Evolutionary conservation across 2,113 vertebrate species (phyloP).

Genomic region (Zosterops lateralis): DNA sequence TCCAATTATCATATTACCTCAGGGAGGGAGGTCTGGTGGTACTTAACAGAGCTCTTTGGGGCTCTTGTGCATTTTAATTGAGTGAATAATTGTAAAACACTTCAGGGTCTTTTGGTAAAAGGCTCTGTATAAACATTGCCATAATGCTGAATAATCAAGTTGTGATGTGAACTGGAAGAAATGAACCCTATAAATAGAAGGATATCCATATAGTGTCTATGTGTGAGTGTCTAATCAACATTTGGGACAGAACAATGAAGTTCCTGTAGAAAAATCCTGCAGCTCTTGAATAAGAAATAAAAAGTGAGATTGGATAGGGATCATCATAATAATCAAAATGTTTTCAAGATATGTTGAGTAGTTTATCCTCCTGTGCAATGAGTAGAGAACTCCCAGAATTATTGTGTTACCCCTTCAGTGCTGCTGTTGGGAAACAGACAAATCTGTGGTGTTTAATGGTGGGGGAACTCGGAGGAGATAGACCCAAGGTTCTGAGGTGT

Average conservation of each 20-base stretch:
- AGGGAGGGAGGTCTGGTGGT: slow-evolving; percentile 40
- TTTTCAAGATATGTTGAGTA: not conserved
- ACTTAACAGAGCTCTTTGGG: slow-evolving; percentile 46
- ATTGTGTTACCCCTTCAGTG: not conserved
- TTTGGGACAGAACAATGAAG: not conserved
- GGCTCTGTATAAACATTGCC: slow-evolving; percentile 22
- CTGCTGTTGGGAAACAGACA: not conserved
- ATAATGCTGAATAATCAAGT: slow-evolving; percentile 30
- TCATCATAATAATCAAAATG: not conserved
- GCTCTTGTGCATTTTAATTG: slow-evolving; percentile 58
- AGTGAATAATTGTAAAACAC: slow-evolving; percentile 50
- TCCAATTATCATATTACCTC: slow-evolving; percentile 46
- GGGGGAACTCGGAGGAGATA: not conserved
- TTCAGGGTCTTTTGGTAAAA: slow-evolving; percentile 42
- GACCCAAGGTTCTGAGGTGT: not conserved
- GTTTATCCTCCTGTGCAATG: not conserved
- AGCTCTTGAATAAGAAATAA: not conserved
- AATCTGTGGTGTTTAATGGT: not conserved
- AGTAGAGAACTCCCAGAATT: not conserved
- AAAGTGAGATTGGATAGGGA: not conserved
- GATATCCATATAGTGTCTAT: not conserved
- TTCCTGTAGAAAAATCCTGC: not conserved
- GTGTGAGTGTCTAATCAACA: not conserved
- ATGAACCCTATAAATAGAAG: not conserved
- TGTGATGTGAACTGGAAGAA: slow-evolving; percentile 2